Base-by-base conservation (phyloP, 2,888 invertebrate species). In the Thera obeliscata region DNA sequence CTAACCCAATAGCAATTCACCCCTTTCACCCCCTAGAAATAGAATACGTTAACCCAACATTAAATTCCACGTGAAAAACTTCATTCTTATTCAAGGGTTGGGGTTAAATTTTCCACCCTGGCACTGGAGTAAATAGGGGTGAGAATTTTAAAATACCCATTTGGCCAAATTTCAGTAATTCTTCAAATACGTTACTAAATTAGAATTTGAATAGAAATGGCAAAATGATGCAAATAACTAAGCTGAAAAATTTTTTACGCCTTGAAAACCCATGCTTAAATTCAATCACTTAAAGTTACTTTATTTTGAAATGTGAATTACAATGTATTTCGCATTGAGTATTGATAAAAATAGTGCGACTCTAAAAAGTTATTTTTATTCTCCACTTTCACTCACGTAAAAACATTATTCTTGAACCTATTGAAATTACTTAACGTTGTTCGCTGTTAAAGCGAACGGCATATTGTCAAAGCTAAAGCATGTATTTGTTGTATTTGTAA, bases 11-110 rank as follows among this genome's bases (percentile, higher is more conserved):
- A 49, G 43, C 43, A 7, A 46, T 46, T 46, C 43, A 46, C 43
- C 43, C 43, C 43, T 9, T 46, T 46, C 43, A 46, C 43, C 43
- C 41, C 43, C 9, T 46, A 49, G 49, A 49, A 49, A 49, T 49
- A 49, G 49, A 49, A 49, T 49, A 49, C 43, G 43, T 49, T 49
- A 49, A n/a, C 12, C 49, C 12, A 12, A 49, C 49, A 49, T 49
- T 49, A 49, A 49, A 49, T 49, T 49, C 2, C 12, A 49, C 49
- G 12, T 49, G 43, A 49, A 49, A 49, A 49, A 49, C 49, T 49
- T 49, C n/a, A 49, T 49, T 49, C 49, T 49, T 49, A 49, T 49
- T 49, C 49, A 49, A 12, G 49, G 49, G 49, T 49, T 5, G 49
- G 49, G 49, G 49, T 49, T 12, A n/a, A 49, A 12, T 12, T 49